Evolutionary conservation across 2,888 invertebrate species (phyloP).

Genomic region (Saturnia japonica): DNA sequence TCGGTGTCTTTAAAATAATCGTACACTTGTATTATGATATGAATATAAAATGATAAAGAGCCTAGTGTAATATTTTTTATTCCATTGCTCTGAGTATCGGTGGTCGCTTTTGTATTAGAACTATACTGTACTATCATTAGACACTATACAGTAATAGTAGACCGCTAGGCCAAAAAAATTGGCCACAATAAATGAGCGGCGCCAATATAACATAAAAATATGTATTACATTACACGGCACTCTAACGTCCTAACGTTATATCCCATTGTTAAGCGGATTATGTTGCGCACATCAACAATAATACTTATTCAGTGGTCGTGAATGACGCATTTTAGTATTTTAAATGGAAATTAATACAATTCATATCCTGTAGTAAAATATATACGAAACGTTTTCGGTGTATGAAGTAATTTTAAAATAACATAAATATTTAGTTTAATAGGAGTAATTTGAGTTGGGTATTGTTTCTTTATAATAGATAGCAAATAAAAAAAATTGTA

Average conservation of each 20-base stretch:
- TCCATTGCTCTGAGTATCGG: not conserved
- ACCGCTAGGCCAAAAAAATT: not conserved
- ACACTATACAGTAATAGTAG: not conserved
- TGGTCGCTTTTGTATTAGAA: not conserved
- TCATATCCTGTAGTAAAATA: constrained; percentile 8
- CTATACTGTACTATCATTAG: not conserved
- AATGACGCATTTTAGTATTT: constrained; percentile 22
- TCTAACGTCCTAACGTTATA: constrained; percentile 34
- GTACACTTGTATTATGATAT: not conserved
- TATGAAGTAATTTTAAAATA: constrained; percentile 2
- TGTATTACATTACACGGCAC: constrained; percentile 28
- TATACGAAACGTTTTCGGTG: not conserved
- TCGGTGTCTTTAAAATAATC: not conserved
- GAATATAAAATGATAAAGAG: too few relatives aligned
- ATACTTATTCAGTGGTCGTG: constrained; percentile 23
- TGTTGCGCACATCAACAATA: constrained; percentile 9
- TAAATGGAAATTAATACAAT: constrained; percentile 15
- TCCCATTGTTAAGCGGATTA: constrained; percentile 13
- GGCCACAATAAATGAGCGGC: not conserved
- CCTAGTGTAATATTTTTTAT: not conserved
- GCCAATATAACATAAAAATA: constrained; percentile 1
- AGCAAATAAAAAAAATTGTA: too few relatives aligned
- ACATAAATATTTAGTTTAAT: not conserved
- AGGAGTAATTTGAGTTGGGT: not conserved
- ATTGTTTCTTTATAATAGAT: not conserved